phyloP scores from a whole-genome alignment of 2,888 invertebrate genomes.

The Nephrotoma guestfalica region DNA sequence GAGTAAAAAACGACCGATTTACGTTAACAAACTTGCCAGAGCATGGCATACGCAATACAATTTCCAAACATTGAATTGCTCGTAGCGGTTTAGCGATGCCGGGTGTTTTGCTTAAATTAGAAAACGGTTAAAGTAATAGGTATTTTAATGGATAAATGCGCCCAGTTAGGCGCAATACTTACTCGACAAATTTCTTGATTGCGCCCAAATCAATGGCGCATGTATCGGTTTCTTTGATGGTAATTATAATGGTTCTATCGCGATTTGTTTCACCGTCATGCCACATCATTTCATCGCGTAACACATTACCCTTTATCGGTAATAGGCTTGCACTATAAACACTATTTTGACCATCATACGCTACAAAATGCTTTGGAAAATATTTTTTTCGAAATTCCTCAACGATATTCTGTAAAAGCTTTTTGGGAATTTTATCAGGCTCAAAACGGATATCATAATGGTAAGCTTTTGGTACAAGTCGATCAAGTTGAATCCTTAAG shows the following conservation, averaged over 20 bases:
- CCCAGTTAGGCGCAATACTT: background rate
- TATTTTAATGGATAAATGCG: background rate
- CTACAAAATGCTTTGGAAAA: slow-evolving; percentile 37
- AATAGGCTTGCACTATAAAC: slow-evolving; percentile 34
- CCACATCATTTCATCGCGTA: background rate
- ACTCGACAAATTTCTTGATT: slow-evolving; percentile 19
- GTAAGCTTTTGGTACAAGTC: slow-evolving; percentile 34
- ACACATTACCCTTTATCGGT: background rate
- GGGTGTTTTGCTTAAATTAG: background rate
- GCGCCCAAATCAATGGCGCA: slow-evolving; percentile 20
- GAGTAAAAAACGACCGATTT: slow-evolving; percentile 60
- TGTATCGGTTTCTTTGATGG: slow-evolving; percentile 21
- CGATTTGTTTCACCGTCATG: background rate
- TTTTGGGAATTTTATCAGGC: slow-evolving; percentile 53
- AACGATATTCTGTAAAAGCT: slow-evolving; percentile 39
- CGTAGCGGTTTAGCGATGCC: slow-evolving; percentile 24
- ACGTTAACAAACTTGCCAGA: slow-evolving; percentile 19
- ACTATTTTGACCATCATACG: slow-evolving; percentile 60
- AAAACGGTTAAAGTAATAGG: background rate
- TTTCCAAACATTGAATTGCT: slow-evolving; percentile 47
- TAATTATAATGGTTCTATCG: slow-evolving; percentile 16
- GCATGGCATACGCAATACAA: slow-evolving; percentile 43
- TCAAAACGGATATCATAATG: slow-evolving; percentile 73
- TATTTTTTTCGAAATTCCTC: slow-evolving; percentile 22
- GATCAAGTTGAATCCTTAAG: slow-evolving; percentile 37